Evolutionary conservation across 2,113 vertebrate genomes (phyloP).

Genomic region (Cathartes aura): DNA sequence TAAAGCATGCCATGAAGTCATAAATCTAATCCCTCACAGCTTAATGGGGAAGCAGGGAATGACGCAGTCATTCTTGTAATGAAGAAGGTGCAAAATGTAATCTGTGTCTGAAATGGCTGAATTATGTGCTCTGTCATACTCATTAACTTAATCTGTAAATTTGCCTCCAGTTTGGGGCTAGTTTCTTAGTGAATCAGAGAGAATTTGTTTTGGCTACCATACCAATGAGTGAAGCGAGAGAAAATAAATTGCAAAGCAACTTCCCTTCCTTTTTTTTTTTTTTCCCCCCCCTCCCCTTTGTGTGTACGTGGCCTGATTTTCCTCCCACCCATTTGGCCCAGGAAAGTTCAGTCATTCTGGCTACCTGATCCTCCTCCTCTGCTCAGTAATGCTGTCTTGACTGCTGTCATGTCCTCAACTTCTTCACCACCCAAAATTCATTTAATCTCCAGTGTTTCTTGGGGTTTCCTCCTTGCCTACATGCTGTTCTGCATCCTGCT

Average conservation of each 20-base stretch:
- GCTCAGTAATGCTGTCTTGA: neutral
- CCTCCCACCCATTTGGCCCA: neutral
- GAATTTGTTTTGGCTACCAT: neutral
- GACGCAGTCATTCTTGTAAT: neutral
- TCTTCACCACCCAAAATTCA: neutral
- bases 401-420: neutral
- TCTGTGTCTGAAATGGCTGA: neutral
- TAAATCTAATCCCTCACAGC: neutral
- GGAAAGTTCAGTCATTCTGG: neutral
- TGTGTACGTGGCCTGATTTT: neutral
- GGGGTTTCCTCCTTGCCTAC: neutral
- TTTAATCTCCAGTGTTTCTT: rapidly evolving
- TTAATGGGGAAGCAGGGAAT: neutral
- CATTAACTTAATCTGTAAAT: neutral
- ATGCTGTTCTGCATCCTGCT: neutral
- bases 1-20: neutral
- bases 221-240: neutral
- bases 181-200: neutral
- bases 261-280: neutral
- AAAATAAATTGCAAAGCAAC: neutral
- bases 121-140: neutral
- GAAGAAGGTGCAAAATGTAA: neutral
- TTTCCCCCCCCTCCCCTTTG: neutral
- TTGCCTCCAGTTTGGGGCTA: neutral
- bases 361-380: neutral